Evolutionary conservation across 2,888 invertebrate genomes (phyloP).

Genomic region (Chelonus formosanus): DNA sequence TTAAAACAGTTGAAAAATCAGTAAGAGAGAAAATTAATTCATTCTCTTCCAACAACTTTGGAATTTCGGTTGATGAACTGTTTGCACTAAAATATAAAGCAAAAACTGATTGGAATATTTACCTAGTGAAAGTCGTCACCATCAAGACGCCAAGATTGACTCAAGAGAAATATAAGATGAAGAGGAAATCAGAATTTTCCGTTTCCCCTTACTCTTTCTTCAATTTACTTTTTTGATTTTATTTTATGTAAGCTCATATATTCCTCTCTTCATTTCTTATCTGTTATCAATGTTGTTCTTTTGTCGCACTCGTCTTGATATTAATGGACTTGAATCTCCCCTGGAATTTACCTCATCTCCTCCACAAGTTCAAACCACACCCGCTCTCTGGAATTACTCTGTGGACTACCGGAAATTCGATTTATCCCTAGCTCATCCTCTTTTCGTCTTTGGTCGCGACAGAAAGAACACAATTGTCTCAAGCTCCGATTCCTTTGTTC

Average conservation of each 20-base stretch:
- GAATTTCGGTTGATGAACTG: conserved; percentile 60
- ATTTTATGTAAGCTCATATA: conserved; percentile 16
- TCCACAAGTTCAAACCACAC: conserved; percentile 15
- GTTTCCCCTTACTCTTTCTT: conserved; percentile 4
- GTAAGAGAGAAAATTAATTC: conserved; percentile 53
- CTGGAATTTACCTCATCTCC: conserved; percentile 13
- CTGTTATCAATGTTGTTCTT: conserved; percentile 38
- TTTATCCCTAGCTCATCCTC: conserved; percentile 4
- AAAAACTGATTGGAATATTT: conserved; percentile 61
- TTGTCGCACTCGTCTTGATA: conserved; percentile 43
- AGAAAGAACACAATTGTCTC: no score
- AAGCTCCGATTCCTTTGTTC: no score
- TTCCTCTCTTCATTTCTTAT: conserved; percentile 27
- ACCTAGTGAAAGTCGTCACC: conserved; percentile 49
- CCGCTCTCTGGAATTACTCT: conserved; percentile 10
- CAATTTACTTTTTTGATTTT: conserved; percentile 16
- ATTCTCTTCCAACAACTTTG: conserved; percentile 54
- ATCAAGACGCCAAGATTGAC: conserved; percentile 28
- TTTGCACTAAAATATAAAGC: conserved; percentile 54
- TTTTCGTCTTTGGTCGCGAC: background rate
- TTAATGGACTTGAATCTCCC: conserved; percentile 45
- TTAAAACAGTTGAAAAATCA: background rate
- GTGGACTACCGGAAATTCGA: conserved; percentile 14
- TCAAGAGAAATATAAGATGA: background rate
- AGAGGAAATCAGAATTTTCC: background rate